Percentiles rank a stretch among this genome's conserved stretches.
Conservation (phyloP, 2,113 vertebrate species). For the Lamprotornis superbus region DNA sequence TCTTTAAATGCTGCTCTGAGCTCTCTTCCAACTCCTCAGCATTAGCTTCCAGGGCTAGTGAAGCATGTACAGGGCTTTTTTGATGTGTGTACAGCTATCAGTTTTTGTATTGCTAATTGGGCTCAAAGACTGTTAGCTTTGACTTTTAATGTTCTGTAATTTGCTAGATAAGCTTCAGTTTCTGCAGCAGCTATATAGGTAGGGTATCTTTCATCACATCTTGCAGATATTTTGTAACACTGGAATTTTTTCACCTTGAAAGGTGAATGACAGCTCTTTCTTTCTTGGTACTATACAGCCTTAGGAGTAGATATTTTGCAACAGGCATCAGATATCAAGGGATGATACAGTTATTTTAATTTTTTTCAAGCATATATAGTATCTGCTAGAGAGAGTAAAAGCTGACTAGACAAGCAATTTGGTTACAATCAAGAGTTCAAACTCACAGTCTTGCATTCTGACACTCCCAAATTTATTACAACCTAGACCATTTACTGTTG, state of each 20-base stretch:
- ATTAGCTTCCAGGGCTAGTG: background rate
- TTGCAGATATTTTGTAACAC: background rate
- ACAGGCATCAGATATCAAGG: background rate
- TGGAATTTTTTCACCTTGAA: background rate
- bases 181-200: background rate
- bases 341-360: background rate
- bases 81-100: background rate
- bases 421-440: background rate
- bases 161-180: slow-evolving; percentile 4
- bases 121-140: slow-evolving; percentile 11
- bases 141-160: slow-evolving; percentile 43
- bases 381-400: background rate
- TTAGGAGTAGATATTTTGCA: background rate
- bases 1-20: background rate
- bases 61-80: background rate
- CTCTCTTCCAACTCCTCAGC: background rate
- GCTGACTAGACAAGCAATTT: background rate
- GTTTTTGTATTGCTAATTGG: slow-evolving; percentile 1
- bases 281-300: background rate
- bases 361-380: background rate
- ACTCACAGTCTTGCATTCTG: background rate
- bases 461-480: background rate
- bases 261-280: background rate
- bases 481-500: background rate
- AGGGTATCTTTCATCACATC: background rate